Conservation (phyloP, 2,888 invertebrate species). For the Mesorhabditis belari region DNA sequence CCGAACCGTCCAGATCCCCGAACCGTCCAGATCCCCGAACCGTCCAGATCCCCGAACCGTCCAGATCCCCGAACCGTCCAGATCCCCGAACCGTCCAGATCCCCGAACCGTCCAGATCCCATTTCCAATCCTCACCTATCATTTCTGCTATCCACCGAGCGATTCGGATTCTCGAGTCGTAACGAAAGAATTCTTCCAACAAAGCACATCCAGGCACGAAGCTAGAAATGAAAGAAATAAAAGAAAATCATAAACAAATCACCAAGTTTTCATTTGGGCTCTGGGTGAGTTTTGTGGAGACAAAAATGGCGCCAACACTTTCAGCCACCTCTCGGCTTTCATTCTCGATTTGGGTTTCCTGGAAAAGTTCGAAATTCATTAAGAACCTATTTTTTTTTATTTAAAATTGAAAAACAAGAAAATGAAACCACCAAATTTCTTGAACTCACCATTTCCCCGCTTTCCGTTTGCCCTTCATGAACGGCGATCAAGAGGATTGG, state of each 20-base stretch:
- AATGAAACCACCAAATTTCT: no score
- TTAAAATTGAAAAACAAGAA: no score
- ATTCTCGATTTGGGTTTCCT: conserved; percentile 12
- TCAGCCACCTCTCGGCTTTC: conserved; percentile 25
- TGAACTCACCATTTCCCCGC: no score
- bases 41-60: no score
- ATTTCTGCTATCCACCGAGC: not conserved
- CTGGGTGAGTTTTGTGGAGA: not conserved
- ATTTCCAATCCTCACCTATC: not conserved
- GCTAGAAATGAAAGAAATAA: not conserved
- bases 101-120: no score
- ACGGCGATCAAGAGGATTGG: conserved; percentile 26
- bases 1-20: no score
- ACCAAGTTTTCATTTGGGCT: not conserved
- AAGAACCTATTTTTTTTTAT: conserved; percentile 9
- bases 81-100: no score
- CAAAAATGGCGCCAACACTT: conserved; percentile 25
- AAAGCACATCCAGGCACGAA: not conserved
- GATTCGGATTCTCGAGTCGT: not conserved
- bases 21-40: no score
- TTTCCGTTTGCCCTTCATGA: conserved; percentile 11
- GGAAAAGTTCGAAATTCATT: conserved; percentile 1
- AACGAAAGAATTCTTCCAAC: not conserved
- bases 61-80: no score
- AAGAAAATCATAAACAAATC: not conserved